These are phyloP conservation scores for Rhopalosiphum padi DNA, from an alignment of 1,140 invertebrate genomes.

Conservation along the genomic window DNA sequence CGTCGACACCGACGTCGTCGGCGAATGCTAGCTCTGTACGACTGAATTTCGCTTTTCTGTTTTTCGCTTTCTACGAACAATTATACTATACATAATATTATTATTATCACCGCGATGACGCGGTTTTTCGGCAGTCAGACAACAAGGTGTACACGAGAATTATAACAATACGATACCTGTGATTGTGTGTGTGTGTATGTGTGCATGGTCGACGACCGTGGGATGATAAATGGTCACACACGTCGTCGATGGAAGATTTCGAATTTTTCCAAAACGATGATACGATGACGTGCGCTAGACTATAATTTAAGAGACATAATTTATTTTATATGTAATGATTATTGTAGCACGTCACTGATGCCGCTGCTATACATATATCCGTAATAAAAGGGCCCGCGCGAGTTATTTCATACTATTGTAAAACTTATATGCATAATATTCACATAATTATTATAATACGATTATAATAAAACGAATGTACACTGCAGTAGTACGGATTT, in stretches of 20 bases:
- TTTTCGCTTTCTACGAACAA: background rate
- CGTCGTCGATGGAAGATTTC: background rate
- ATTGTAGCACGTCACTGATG: background rate
- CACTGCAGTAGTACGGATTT: background rate
- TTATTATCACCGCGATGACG: background rate
- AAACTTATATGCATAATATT: background rate
- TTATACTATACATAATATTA: background rate
- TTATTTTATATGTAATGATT: background rate
- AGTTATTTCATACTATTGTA: background rate
- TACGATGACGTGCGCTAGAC: background rate
- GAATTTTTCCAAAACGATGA: background rate
- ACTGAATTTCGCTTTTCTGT: background rate
- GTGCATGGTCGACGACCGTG: background rate
- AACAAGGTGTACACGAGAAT: background rate
- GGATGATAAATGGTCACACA: background rate
- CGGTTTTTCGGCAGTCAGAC: background rate
- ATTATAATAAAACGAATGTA: background rate
- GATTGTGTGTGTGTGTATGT: background rate
- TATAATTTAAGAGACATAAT: background rate
- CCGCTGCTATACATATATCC: background rate
- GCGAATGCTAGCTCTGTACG: background rate
- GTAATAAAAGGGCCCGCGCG: background rate
- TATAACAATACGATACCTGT: background rate
- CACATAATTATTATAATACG: background rate
- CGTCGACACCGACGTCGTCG: background rate